Percentiles rank a stretch among this genome's conserved stretches.
phyloP scores from a whole-genome alignment of 2,888 invertebrate species.

The Phaonia tiefii region DNA sequence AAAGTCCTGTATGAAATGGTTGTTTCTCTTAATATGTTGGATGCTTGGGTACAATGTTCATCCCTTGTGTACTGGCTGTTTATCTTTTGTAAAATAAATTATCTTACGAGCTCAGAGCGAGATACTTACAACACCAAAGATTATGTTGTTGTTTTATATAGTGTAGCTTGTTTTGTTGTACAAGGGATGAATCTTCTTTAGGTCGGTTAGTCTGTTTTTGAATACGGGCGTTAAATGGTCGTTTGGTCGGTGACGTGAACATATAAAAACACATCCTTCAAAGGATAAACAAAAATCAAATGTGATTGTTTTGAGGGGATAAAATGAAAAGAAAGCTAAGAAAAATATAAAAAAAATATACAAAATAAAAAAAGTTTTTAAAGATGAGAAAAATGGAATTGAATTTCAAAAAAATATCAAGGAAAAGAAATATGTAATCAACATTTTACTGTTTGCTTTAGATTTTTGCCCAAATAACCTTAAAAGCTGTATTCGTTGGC shows the following conservation, averaged over 20 bases:
- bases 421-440: not conserved
- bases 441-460: too few relatives aligned
- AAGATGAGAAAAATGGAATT: slow-evolving; percentile 1
- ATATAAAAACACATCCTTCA: slow-evolving; percentile 40
- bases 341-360: not conserved
- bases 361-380: slow-evolving; percentile 6
- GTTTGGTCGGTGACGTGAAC: slow-evolving; percentile 69
- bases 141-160: slow-evolving; percentile 32
- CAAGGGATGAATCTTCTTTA: slow-evolving; percentile 76
- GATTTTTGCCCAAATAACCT: too few relatives aligned
- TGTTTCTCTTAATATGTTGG: slow-evolving; percentile 44
- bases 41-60: slow-evolving; percentile 35
- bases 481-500: too few relatives aligned
- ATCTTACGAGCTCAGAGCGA: slow-evolving; percentile 52
- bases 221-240: slow-evolving; percentile 80
- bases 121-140: slow-evolving; percentile 40
- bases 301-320: slow-evolving; percentile 20
- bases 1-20: too few relatives aligned
- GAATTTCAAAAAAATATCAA: not conserved
- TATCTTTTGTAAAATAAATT: slow-evolving; percentile 38
- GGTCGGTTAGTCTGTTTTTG: slow-evolving; percentile 79
- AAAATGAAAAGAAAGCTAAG: not conserved
- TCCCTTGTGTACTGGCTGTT: not conserved
- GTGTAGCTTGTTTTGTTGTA: slow-evolving; percentile 60
- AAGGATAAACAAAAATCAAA: slow-evolving; percentile 40